Percentiles rank a stretch among this genome's conserved stretches.
Evolutionary conservation across 2,797 vertebrate species (phyloP).

Genomic region (Bryconaethiops microstoma): DNA sequence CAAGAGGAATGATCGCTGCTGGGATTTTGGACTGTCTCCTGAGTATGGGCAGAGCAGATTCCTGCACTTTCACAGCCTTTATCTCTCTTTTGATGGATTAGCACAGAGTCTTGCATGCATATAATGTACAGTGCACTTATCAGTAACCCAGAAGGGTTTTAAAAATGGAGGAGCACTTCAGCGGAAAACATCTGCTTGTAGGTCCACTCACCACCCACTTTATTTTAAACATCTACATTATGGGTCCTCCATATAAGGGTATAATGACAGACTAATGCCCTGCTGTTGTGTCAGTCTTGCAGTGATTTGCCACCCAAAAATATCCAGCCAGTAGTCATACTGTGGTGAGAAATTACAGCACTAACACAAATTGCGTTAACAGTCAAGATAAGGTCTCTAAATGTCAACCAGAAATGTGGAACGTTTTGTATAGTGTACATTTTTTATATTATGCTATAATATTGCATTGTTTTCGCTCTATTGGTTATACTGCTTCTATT

Average conservation of each 20-base stretch:
- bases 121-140: not conserved
- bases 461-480: no score
- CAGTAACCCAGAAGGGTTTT: not conserved
- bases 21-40: constrained; percentile 9
- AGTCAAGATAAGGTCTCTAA: no score
- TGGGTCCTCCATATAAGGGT: no score
- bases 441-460: no score
- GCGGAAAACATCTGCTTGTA: not conserved
- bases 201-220: not conserved
- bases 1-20: not conserved
- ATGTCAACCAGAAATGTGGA: no score
- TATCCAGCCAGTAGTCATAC: not conserved
- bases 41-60: not conserved
- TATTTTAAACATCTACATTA: not conserved
- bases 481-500: no score
- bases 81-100: constrained; percentile 5
- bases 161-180: not conserved
- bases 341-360: not conserved
- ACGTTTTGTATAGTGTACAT: no score
- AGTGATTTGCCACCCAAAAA: not conserved
- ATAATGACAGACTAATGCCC: no score
- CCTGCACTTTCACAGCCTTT: not conserved
- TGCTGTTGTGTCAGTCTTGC: not conserved
- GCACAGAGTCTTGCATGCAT: not conserved
- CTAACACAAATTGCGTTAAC: no score